Base-by-base conservation (phyloP, 2,888 invertebrate species). In the Chymomyza caudatula region DNA sequence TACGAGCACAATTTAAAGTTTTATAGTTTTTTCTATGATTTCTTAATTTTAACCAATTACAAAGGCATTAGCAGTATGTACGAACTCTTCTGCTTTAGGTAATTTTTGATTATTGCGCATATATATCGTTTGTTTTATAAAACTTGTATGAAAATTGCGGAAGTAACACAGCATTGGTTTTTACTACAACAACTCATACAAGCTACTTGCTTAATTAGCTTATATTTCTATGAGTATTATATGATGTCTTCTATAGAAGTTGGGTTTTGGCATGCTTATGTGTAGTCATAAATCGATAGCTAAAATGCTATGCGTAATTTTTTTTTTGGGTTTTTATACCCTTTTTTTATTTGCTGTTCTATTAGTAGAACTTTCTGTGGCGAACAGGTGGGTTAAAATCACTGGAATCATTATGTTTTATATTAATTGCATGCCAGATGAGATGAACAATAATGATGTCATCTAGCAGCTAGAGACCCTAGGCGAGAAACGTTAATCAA, bases 21-120 rank as follows among this genome's bases (percentile, higher is more conserved):
- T 37, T 37, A 15, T 58, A 17, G 4, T 19, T 47, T 15, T 51
- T 65, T 51, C 47, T 72, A 58, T 64, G 79, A 82, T 74, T 81
- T 83, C 85, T 85, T 82, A 79, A 85, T 85, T 85, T 74, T 77
- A 74, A 74, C 85, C 82, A 82, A 82, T 82, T 82, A 82, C 80
- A 82, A 82, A 85, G 63, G 82, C 82, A 82, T 82, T 82, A 82
- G 85, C 64, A 61, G 57, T 51, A 47, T 22, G 23, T 57, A 55
- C 54, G 67, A 68, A 66, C 67, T 69, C 63, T 69, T 73, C 68
- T n/a, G n/a, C n/a, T 67, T 13, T 19, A 19, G n/a, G 15, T 47
- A 47, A 17, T 15, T 65, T 57, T 71, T 68, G 74, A 68, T 83
- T 78, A 82, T 85, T 86, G 81, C 83, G 76, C 86, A 84, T 74